Evolutionary conservation across 2,797 vertebrate genomes (phyloP).

Genomic region (Acanthornis magna): DNA sequence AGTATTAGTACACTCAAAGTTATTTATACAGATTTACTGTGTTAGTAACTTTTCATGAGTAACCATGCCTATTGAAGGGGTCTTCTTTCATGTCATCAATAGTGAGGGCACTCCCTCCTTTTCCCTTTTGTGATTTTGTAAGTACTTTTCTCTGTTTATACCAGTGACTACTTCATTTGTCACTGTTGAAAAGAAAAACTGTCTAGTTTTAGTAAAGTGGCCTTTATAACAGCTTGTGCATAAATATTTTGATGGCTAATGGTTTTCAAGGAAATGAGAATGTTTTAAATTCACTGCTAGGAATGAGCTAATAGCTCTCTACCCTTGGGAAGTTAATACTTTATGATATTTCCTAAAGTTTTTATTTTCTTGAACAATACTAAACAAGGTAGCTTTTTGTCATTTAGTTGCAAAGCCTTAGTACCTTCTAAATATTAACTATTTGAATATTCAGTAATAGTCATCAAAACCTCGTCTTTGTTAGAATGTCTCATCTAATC

Average conservation of each 20-base stretch:
- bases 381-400: neutral
- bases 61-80: conserved; percentile 26
- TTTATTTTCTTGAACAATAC: neutral
- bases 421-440: neutral
- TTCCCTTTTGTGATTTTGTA: neutral
- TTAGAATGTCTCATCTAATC: neutral
- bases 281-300: conserved; percentile 5
- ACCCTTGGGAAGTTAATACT: neutral
- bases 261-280: neutral
- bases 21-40: conserved; percentile 63
- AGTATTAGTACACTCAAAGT: conserved; percentile 43
- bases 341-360: neutral
- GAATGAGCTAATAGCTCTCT: neutral
- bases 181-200: neutral
- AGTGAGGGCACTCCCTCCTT: neutral
- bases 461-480: neutral
- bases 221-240: neutral
- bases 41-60: conserved; percentile 53
- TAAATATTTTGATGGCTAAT: conserved; percentile 46
- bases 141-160: conserved; percentile 33
- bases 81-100: conserved; percentile 14
- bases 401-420: neutral
- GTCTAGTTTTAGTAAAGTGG: neutral
- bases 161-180: neutral
- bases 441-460: neutral